Conservation (phyloP, 2,888 invertebrate genomes). For the Mimachlamys varia region DNA sequence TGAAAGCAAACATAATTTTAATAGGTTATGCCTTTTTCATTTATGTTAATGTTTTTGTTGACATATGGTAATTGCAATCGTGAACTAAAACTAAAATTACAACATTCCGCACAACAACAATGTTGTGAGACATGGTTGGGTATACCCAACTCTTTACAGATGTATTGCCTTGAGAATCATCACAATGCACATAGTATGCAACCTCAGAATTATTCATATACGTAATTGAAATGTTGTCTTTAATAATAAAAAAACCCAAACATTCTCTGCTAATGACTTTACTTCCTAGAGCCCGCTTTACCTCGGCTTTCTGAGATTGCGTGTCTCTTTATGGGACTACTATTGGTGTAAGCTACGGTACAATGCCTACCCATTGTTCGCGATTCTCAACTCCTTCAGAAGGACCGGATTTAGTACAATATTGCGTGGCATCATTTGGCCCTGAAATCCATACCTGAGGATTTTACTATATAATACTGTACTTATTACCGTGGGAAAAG, state of each 20-base stretch:
- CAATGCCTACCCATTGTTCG: not conserved
- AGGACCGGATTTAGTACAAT: conserved; percentile 22
- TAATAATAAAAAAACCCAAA: not conserved
- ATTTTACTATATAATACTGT: conserved; percentile 11
- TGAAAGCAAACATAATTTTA: too few relatives aligned
- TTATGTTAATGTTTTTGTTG: too few relatives aligned
- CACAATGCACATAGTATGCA: not conserved
- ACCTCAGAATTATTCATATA: not conserved
- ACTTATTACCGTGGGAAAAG: conserved; percentile 33
- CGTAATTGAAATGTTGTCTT: not conserved
- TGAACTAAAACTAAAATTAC: too few relatives aligned
- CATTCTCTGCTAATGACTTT: not conserved
- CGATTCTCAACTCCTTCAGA: not conserved
- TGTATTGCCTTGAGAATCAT: not conserved
- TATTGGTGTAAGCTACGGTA: not conserved
- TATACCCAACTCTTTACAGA: too few relatives aligned
- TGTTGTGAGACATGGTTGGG: too few relatives aligned
- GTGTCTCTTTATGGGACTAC: not conserved
- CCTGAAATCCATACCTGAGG: conserved; percentile 24
- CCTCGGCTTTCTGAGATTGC: not conserved
- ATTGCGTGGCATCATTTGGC: conserved; percentile 5
- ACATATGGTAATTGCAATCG: too few relatives aligned
- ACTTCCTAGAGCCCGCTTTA: not conserved
- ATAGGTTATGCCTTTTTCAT: too few relatives aligned
- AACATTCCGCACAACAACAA: too few relatives aligned